Base-by-base conservation (phyloP, 1,140 invertebrate genomes). In the Triops longicaudatus region DNA sequence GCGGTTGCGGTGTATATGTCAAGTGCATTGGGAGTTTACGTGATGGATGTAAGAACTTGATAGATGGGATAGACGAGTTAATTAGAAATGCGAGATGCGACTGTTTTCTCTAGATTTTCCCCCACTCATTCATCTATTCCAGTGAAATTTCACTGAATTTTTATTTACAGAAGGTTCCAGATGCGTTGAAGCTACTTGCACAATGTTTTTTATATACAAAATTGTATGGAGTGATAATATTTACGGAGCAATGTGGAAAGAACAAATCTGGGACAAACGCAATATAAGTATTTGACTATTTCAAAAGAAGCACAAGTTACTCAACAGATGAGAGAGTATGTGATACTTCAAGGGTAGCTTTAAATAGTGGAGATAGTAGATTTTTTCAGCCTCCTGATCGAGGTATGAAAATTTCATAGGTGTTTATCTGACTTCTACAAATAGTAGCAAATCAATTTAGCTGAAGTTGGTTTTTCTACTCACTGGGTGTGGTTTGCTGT, bases 111-210 rank as follows among this genome's bases (percentile, higher is more conserved):
- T 63, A 5, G 10, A 14, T 63, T n/a, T 63, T 37, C 31, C 2
- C 50, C 22, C 50, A 63, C 50, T 63, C 22, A 9, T 63, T n/a
- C 22, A 7, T 4, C n/a, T 22, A 63, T 9, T n/a, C 5, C 17
- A 63, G 50, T 63, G 50, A 63, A 63, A 63, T 63, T 63, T 63
- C 50, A 63, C 50, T 22, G 50, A 22, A 63, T 63, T 63, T 63
- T 63, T 63, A 63, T 63, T 63, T 63, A 63, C 50, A 63, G 17
- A 17, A 63, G 10, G 10, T 63, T 22, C 50, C 50, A 63, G 22
- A 63, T 63, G 50, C 50, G 50, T 63, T 17, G 50, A 63, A 14
- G 50, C 50, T 63, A n/a, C 17, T 63, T 63, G n/a, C 50, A 63
- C 50, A 63, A 63, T 1, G 10, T 63, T 63, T 22, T 14, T 63